A percentile compares a stretch with the other conserved stretches of the same genome.
Conservation (phyloP, 2,888 invertebrate genomes). For the Allolobophora icterica region DNA sequence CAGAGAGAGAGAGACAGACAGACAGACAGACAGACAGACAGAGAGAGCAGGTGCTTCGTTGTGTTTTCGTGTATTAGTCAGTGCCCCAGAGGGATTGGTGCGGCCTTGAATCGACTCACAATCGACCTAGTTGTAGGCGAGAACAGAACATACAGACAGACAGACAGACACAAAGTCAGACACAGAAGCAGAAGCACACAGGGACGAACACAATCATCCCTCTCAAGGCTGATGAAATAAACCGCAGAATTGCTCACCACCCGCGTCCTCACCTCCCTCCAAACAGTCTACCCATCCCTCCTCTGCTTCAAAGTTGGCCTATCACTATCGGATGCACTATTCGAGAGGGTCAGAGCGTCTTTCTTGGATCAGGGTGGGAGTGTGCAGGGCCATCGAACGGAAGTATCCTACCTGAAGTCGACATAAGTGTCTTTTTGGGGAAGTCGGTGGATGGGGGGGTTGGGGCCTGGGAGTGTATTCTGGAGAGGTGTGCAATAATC, state of each 20-base stretch:
- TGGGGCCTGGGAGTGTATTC: no score
- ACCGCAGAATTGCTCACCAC: not conserved
- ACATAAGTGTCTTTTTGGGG: not conserved
- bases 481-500: no score
- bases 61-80: no score
- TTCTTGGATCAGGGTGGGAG: not conserved
- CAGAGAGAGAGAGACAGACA: no score
- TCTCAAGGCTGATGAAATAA: constrained; percentile 28
- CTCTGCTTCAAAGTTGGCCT: not conserved
- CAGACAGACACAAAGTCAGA: not conserved
- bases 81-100: not conserved
- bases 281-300: not conserved
- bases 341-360: not conserved
- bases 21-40: no score
- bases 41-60: no score
- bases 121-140: not conserved
- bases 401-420: not conserved
- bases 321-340: no score
- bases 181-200: not conserved
- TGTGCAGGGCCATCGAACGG: not conserved
- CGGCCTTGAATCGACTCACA: not conserved
- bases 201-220: not conserved
- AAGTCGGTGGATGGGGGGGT: no score
- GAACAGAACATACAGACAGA: not conserved
- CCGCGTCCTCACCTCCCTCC: not conserved